Percentiles rank a stretch among this genome's conserved stretches.
These are phyloP conservation scores for Melanerpes formicivorus DNA, from an alignment of 2,113 vertebrate species.

Conservation along the genomic window DNA sequence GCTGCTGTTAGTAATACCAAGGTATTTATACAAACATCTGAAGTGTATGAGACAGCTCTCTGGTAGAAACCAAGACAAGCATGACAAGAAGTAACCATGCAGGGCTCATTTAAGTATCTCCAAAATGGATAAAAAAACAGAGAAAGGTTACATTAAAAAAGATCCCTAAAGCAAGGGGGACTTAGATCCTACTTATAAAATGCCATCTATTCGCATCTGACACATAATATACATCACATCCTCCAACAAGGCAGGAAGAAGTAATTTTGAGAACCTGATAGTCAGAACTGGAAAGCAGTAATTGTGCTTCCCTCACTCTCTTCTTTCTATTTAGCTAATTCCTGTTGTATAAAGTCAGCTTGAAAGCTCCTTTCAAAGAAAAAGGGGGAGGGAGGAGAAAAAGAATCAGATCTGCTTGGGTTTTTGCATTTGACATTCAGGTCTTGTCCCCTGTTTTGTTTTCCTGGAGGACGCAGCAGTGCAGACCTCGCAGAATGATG, in stretches of 20 bases:
- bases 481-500: constrained; percentile 57
- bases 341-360: constrained; percentile 54
- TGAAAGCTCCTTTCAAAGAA: constrained; percentile 61
- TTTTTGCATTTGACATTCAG: constrained; percentile 55
- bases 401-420: constrained; percentile 40
- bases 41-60: background rate
- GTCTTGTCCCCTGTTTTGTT: constrained; percentile 54
- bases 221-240: background rate
- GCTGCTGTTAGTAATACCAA: background rate
- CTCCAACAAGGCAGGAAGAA: background rate
- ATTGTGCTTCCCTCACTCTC: background rate
- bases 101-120: background rate
- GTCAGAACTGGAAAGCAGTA: background rate
- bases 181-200: background rate
- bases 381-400: constrained; percentile 30
- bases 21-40: background rate
- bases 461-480: constrained; percentile 47
- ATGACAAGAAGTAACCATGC: background rate
- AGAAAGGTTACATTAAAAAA: background rate
- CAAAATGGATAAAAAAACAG: background rate
- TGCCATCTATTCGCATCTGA: background rate
- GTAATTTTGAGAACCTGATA: background rate
- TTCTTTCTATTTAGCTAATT: constrained; percentile 39
- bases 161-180: background rate
- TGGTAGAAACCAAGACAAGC: background rate